Base-by-base conservation (phyloP, 2,113 vertebrate species). In the Erpornis zantholeuca region DNA sequence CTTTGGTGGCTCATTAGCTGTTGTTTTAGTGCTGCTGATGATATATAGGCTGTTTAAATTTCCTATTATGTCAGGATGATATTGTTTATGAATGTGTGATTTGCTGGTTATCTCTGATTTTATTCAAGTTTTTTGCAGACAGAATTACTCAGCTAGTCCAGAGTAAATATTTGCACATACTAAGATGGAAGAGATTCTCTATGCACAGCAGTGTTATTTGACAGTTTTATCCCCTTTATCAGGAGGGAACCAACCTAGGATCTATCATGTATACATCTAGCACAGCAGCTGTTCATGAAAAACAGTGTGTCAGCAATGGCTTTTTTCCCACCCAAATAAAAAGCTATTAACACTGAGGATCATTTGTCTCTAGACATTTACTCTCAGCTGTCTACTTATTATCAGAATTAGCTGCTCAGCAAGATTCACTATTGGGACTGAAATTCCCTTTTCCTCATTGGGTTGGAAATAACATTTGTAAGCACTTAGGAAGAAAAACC, bases 141-240 rank as follows among this genome's bases (percentile, higher is more conserved):
- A 97, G 97, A 92, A 95, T 97, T 60, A 70, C 78, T 28, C 94
- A 97, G 64, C 90, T 97, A 85, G 83, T 80, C 54, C 97, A 97
- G 75, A 97, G 92, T 89, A 98, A 98, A 94, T 96, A 97, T 40
- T 97, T 98, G 56, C 94, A 98, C 50, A 95, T 97, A 97, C 95
- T 98, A 76, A 98, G 97, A 79, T 98, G 98, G 98, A 98, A 97
- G 82, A 96, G 93, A 64, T 97, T 98, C 94, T 98, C 96, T 87
- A 96, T 7, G 0, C 91, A 95, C 6, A 47, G 93, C 75, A 86
- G 77, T 44, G 52, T 80, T 86, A 94, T 96, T 86, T 97, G 98
- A 73, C 96, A 97, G 44, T 95, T 98, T 83, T 98, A 98, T 96
- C 97, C 97, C 84, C 81, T 98, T 54, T 98, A 97, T 90, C 98